Evolutionary conservation across 2,888 invertebrate genomes (phyloP).

Genomic region (Acrobasis consociella): DNA sequence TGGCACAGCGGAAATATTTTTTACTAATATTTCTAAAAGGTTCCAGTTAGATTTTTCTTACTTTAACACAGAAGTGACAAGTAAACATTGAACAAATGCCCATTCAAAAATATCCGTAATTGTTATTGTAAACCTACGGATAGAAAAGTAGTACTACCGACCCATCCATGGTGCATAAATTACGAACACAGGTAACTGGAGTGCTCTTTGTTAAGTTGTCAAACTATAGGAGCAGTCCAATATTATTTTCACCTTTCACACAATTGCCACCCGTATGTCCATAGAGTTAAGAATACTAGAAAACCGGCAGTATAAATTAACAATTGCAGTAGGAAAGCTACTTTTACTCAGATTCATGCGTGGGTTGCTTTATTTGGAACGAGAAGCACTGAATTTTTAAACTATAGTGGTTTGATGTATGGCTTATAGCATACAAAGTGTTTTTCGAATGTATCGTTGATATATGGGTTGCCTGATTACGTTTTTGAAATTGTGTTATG

Average conservation of each 20-base stretch:
- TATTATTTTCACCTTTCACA: conserved; percentile 18
- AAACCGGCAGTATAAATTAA: conserved; percentile 14
- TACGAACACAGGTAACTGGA: conserved; percentile 30
- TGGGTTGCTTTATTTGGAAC: conserved; percentile 59
- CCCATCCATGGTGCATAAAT: conserved; percentile 29
- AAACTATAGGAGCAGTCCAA: conserved; percentile 38
- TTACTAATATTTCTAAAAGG: too few relatives aligned
- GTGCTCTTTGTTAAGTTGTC: conserved; percentile 59
- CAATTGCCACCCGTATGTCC: conserved; percentile 21
- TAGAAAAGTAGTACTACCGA: conserved; percentile 11
- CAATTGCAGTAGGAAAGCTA: conserved; percentile 71
- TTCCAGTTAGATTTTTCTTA: too few relatives aligned
- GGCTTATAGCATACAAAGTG: conserved; percentile 24
- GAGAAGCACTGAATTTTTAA: conserved; percentile 31
- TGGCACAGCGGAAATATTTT: too few relatives aligned
- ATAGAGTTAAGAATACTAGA: conserved; percentile 20
- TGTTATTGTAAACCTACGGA: conserved; percentile 13
- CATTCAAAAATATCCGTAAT: conserved; percentile 15
- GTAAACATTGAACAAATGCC: not conserved
- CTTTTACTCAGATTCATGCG: conserved; percentile 60
- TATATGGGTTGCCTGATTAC: conserved; percentile 24
- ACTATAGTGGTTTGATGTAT: conserved; percentile 29
- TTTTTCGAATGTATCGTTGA: conserved; percentile 14
- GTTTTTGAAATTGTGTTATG: conserved; percentile 10
- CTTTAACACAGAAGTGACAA: too few relatives aligned